Conservation (phyloP, 2,888 invertebrate genomes). For the Cataglyphis albicans region DNA sequence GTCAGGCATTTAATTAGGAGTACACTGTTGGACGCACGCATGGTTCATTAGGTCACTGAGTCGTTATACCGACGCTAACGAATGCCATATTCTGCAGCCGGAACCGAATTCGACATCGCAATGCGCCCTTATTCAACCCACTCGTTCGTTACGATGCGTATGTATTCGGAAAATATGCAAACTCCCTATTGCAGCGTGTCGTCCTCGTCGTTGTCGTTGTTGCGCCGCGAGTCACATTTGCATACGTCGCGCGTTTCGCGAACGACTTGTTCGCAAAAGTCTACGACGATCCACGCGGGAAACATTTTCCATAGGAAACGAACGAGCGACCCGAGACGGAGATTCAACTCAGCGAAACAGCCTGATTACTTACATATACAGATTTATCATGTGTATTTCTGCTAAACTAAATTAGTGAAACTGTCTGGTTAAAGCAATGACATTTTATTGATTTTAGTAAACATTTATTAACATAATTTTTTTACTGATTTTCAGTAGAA, state of each 20-base stretch:
- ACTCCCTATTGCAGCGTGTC: constrained; percentile 17
- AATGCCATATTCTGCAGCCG: constrained; percentile 54
- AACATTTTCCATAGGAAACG: constrained; percentile 15
- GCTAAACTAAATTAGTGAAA: not conserved
- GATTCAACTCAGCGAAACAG: not conserved
- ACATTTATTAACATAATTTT: not conserved
- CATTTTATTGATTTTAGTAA: not conserved
- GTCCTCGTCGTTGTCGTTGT: constrained; percentile 7
- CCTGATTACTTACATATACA: not conserved
- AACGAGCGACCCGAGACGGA: not conserved
- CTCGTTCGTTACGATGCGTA: constrained; percentile 17
- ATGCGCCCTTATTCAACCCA: constrained; percentile 38
- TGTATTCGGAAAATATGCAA: constrained; percentile 49
- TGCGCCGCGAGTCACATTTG: constrained; percentile 28
- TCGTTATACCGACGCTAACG: constrained; percentile 51
- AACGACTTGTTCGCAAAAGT: constrained; percentile 9
- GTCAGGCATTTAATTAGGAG: constrained; percentile 48
- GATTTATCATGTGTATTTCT: constrained; percentile 10
- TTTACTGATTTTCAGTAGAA: not conserved
- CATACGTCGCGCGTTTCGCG: constrained; percentile 25
- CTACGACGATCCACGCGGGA: constrained; percentile 19
- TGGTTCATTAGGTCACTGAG: constrained; percentile 59
- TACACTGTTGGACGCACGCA: constrained; percentile 49
- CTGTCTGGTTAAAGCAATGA: not conserved
- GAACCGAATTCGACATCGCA: constrained; percentile 50